These are phyloP conservation scores for Numida meleagris DNA, from an alignment of 2,113 vertebrate genomes.

Conservation along the genomic window DNA sequence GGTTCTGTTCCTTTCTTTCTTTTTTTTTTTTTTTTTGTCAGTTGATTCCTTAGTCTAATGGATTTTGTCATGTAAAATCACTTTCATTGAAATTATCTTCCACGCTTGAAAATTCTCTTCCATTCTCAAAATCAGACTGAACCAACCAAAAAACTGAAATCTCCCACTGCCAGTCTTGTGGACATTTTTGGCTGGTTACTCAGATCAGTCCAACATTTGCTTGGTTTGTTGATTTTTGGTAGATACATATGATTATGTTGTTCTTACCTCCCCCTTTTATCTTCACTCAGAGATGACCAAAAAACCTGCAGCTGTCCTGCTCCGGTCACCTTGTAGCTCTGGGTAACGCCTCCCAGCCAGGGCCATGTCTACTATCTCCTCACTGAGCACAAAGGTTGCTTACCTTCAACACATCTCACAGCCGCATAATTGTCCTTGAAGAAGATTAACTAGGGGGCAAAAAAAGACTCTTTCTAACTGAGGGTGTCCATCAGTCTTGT, in stretches of 20 bases:
- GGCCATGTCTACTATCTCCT: background rate
- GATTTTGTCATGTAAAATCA: background rate
- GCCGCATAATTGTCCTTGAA: background rate
- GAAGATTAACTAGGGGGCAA: background rate
- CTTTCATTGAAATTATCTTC: background rate
- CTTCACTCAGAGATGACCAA: background rate
- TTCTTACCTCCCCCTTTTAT: background rate
- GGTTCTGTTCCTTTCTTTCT: too few relatives aligned
- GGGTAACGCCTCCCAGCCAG: background rate
- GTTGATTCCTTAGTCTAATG: background rate
- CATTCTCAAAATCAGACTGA: background rate
- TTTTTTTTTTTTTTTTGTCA: background rate
- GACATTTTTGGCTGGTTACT: background rate
- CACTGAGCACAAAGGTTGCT: background rate
- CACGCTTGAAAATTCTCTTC: background rate
- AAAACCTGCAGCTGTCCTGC: background rate
- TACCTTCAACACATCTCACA: background rate
- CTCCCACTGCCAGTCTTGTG: background rate
- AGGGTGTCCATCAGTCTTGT: background rate
- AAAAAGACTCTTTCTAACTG: background rate
- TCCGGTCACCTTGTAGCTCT: background rate
- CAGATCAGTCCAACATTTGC: background rate
- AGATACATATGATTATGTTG: fast-evolving
- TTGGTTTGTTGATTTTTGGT: background rate
- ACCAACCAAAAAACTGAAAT: background rate